These are phyloP conservation scores for Drosophila punjabiensis DNA, from an alignment of 1,140 invertebrate species.

Conservation along the genomic window DNA sequence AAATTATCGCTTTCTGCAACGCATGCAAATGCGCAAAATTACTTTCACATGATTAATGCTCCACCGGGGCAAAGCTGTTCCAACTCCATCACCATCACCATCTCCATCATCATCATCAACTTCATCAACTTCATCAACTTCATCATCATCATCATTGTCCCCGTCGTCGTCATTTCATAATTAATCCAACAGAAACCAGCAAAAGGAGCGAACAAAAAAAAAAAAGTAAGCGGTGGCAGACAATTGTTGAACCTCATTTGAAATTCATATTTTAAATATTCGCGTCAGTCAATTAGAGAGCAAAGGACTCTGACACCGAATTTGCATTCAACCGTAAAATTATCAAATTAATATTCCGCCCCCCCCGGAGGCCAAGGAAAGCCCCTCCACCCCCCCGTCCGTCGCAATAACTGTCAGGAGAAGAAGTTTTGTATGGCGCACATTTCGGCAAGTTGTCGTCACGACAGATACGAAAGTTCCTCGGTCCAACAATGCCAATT, in stretches of 20 bases:
- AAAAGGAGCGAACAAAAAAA: not conserved
- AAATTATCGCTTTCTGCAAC: slow-evolving; percentile 82
- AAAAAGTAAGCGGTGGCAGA: slow-evolving; percentile 24
- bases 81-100: slow-evolving; percentile 16
- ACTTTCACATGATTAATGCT: slow-evolving; percentile 80
- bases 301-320: slow-evolving; percentile 78
- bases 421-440: slow-evolving; percentile 56
- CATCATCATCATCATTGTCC: not conserved
- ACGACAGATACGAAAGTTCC: slow-evolving; percentile 65
- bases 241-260: slow-evolving; percentile 68
- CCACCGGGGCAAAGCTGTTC: slow-evolving; percentile 37
- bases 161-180: slow-evolving; percentile 38
- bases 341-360: slow-evolving; percentile 81
- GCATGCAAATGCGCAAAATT: slow-evolving; percentile 82
- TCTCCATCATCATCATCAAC: not conserved
- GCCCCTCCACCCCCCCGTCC: slow-evolving; percentile 19
- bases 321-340: slow-evolving; percentile 80
- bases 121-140: not conserved
- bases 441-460: slow-evolving; percentile 78
- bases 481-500: slow-evolving; percentile 68
- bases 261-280: slow-evolving; percentile 82
- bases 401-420: slow-evolving; percentile 69
- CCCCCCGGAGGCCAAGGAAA: not conserved
- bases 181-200: slow-evolving; percentile 44
- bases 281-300: slow-evolving; percentile 79